Percentiles rank a stretch among this genome's conserved stretches.
Conservation (phyloP, 2,888 invertebrate genomes). For the Caenorhabditis sulstoni region DNA sequence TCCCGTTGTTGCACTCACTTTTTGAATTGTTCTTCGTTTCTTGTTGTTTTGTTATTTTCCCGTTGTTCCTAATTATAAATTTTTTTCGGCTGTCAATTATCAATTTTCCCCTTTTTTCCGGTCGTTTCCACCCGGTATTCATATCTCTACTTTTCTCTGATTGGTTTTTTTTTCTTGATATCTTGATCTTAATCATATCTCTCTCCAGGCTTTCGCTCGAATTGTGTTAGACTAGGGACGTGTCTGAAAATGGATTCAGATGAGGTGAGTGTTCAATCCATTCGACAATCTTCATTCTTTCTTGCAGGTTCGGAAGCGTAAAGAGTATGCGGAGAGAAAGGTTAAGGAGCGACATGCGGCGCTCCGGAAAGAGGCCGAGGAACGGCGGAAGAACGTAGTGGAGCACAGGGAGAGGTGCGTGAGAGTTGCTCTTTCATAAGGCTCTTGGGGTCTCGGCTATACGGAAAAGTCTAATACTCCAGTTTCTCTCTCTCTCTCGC, state of each 20-base stretch:
- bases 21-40: conserved; percentile 16
- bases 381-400: conserved; percentile 31
- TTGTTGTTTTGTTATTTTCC: conserved; percentile 25
- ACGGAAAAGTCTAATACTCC: too few relatives aligned
- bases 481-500: too few relatives aligned
- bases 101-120: conserved; percentile 19
- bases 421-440: too few relatives aligned
- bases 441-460: too few relatives aligned
- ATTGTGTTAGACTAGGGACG: conserved; percentile 48
- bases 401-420: conserved; percentile 59
- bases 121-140: conserved; percentile 18
- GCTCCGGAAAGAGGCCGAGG: conserved; percentile 59
- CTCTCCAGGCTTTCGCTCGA: conserved; percentile 32
- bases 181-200: not conserved
- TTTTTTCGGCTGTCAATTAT: not conserved
- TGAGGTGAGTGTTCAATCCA: conserved; percentile 22
- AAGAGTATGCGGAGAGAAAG: conserved; percentile 67
- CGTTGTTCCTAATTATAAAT: conserved; percentile 43
- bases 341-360: conserved; percentile 63
- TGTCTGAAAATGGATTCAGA: conserved; percentile 45
- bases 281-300: not conserved
- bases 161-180: not conserved
- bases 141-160: not conserved
- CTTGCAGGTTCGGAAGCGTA: conserved; percentile 66
- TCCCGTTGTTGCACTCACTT: conserved; percentile 28